Percentiles rank a stretch among this genome's conserved stretches.
These are phyloP conservation scores for Gryllus longicercus DNA, from an alignment of 2,888 invertebrate genomes.

Conservation along the genomic window DNA sequence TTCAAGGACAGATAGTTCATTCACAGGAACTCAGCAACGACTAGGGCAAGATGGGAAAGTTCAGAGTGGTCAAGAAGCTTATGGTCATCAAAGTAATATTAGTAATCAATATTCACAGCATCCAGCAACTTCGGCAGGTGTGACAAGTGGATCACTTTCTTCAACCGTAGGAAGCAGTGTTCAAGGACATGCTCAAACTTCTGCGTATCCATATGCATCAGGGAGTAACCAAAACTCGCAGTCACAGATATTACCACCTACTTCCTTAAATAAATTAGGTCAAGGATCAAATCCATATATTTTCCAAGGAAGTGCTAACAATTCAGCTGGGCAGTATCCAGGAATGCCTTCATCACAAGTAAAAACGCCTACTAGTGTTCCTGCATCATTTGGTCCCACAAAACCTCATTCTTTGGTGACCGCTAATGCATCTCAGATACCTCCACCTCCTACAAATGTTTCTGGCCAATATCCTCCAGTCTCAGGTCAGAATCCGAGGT, in stretches of 20 bases:
- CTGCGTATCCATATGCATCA: not conserved
- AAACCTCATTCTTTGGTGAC: too few species aligned
- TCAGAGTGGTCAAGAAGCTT: not conserved
- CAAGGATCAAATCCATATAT: too few species aligned
- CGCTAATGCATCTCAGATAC: slow-evolving; percentile 9
- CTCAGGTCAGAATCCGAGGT: too few species aligned
- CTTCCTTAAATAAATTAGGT: not conserved
- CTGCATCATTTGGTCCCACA: too few species aligned
- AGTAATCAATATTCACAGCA: not conserved
- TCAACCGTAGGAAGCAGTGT: not conserved
- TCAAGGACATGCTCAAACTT: not conserved
- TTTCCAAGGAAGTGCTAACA: too few species aligned
- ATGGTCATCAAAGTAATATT: not conserved
- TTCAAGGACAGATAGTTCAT: not conserved
- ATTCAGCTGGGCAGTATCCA: too few species aligned
- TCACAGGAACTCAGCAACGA: not conserved
- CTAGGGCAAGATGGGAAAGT: not conserved
- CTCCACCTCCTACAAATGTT: slow-evolving; percentile 20
- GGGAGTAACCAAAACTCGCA: not conserved
- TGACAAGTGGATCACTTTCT: not conserved
- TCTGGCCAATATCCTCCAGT: too few species aligned
- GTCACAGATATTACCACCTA: not conserved
- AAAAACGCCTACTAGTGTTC: too few species aligned
- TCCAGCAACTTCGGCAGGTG: not conserved
- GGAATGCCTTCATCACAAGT: too few species aligned